A percentile compares a stretch with the other conserved stretches of the same genome.
Conservation (phyloP, 2,113 vertebrate species). For the Micronycteris hirsuta region DNA sequence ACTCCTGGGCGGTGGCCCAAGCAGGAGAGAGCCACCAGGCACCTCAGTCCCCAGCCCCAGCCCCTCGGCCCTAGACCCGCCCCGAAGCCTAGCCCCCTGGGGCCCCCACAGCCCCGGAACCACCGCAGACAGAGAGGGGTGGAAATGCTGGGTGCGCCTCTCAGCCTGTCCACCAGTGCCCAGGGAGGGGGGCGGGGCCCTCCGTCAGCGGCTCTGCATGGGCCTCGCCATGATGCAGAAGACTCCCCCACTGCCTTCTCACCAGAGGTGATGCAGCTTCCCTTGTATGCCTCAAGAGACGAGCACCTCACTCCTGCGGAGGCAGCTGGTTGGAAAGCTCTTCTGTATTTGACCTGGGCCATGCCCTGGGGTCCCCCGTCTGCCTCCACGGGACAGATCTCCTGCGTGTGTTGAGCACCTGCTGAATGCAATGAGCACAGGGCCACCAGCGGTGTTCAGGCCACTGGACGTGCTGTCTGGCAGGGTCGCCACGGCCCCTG, state of each 20-base stretch:
- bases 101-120: background rate
- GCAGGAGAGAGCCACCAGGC: too few relatives aligned
- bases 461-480: rapidly evolving
- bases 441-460: background rate
- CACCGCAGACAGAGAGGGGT: background rate
- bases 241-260: background rate
- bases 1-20: rapidly evolving
- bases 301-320: background rate
- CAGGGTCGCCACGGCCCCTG: rapidly evolving
- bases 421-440: background rate
- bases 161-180: rapidly evolving
- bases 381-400: background rate
- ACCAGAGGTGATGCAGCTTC: rapidly evolving
- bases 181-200: background rate
- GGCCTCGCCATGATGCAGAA: too few relatives aligned
- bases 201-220: too few relatives aligned
- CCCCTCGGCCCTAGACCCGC: background rate
- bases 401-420: background rate
- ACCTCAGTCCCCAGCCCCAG: background rate
- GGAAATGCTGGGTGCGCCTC: background rate
- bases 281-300: background rate
- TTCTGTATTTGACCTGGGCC: background rate
- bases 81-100: background rate
- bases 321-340: background rate
- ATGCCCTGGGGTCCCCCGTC: background rate